A percentile compares a stretch with the other conserved stretches of the same genome.
These are phyloP conservation scores for Isurus oxyrinchus DNA, from an alignment of 2,113 vertebrate species.

Conservation along the genomic window DNA sequence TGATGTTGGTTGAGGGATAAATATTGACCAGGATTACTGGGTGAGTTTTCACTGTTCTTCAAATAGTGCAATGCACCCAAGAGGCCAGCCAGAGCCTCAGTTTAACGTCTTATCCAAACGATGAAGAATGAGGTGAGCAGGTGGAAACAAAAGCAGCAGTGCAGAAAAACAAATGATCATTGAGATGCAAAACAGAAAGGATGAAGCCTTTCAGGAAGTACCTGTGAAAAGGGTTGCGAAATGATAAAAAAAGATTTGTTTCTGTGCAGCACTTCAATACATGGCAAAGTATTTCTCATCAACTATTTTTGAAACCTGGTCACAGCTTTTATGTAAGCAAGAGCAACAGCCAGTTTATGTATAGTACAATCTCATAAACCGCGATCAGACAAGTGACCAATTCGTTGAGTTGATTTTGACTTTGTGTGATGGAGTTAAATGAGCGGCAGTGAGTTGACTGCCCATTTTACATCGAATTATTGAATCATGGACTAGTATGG, in stretches of 20 bases:
- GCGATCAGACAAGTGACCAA: background rate
- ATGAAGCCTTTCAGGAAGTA: background rate
- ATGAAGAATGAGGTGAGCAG: background rate
- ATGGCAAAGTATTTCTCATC: background rate
- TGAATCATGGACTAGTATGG: too few relatives aligned
- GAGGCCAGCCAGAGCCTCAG: background rate
- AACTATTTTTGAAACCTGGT: background rate
- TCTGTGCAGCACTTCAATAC: background rate
- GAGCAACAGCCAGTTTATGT: background rate
- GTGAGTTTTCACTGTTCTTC: background rate
- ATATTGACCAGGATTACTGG: too few relatives aligned
- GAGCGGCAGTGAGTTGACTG: background rate
- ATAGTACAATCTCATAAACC: background rate
- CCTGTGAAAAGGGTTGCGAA: background rate
- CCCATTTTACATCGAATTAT: background rate
- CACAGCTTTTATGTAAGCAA: background rate
- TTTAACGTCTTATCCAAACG: background rate
- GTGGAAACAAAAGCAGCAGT: background rate
- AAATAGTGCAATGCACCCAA: background rate
- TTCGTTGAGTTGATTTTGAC: background rate
- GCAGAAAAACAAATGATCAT: background rate
- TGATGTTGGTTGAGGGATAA: background rate
- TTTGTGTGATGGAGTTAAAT: background rate
- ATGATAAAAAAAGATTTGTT: background rate
- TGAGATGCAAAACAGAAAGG: background rate